Conservation (phyloP, 1,140 invertebrate genomes). For the Eciton burchellii region DNA sequence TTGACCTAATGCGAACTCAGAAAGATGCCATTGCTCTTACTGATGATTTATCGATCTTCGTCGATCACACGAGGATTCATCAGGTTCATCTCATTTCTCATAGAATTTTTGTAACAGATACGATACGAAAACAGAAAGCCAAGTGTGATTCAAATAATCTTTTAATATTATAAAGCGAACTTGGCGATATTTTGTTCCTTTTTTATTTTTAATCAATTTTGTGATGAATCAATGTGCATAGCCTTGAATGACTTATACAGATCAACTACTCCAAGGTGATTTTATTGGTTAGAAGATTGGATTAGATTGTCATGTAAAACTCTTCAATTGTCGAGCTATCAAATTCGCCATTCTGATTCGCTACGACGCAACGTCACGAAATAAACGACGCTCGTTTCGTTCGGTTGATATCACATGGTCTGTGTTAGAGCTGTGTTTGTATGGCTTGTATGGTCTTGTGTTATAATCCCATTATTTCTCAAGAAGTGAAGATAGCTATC, state of each 20-base stretch:
- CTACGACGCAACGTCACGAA: slow-evolving; percentile 8
- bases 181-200: neutral
- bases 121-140: neutral
- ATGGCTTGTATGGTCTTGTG: slow-evolving; percentile 15
- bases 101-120: neutral
- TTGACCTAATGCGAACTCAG: neutral
- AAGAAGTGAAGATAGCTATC: neutral
- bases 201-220: neutral
- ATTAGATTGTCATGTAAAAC: neutral
- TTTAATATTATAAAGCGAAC: neutral
- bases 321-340: neutral
- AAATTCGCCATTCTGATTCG: neutral
- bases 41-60: neutral
- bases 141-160: neutral
- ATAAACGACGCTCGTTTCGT: slow-evolving; percentile 34
- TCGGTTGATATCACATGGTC: neutral
- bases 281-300: neutral
- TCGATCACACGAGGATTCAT: neutral
- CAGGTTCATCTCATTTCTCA: neutral
- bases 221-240: neutral
- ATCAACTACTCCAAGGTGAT: neutral
- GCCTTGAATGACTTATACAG: neutral
- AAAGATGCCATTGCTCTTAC: neutral
- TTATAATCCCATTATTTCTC: slow-evolving; percentile 36
- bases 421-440: slow-evolving; percentile 28